Conservation (phyloP, 2,113 vertebrate genomes). For the Dicerorhinus sumatrensis region DNA sequence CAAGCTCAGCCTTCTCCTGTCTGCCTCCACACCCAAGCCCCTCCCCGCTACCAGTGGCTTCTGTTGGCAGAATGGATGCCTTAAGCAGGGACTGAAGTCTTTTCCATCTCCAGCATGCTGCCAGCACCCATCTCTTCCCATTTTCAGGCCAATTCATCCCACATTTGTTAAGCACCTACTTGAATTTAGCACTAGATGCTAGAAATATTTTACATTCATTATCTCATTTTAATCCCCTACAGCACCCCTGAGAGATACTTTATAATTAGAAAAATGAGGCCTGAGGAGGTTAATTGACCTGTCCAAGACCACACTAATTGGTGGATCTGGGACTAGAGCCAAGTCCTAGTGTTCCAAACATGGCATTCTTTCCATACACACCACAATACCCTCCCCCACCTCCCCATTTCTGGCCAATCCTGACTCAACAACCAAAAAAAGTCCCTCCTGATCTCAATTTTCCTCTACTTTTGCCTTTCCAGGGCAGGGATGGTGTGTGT, state of each 20-base stretch:
- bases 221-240: conserved; percentile 38
- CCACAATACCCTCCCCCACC: too few relatives aligned
- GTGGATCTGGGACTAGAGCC: conserved; percentile 9
- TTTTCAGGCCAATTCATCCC: not conserved
- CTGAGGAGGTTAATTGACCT: conserved; percentile 31
- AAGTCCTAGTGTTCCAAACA: not conserved
- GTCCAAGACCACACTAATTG: not conserved
- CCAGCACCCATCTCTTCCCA: not conserved
- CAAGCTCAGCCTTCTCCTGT: not conserved
- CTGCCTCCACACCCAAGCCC: not conserved
- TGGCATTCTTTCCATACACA: not conserved
- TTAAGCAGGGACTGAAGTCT: not conserved
- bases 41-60: not conserved
- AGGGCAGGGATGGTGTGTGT: not conserved
- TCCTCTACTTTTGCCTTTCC: not conserved
- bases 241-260: not conserved
- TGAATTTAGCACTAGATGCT: conserved; percentile 38
- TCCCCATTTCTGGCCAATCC: not conserved
- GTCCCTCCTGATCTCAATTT: not conserved
- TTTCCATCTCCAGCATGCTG: not conserved
- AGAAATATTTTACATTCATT: conserved; percentile 53
- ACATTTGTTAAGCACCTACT: conserved; percentile 26
- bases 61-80: not conserved
- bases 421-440: conserved; percentile 24
- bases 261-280: conserved; percentile 44